phyloP scores from a whole-genome alignment of 2,888 invertebrate species.

The Cosmopolites sordidus region DNA sequence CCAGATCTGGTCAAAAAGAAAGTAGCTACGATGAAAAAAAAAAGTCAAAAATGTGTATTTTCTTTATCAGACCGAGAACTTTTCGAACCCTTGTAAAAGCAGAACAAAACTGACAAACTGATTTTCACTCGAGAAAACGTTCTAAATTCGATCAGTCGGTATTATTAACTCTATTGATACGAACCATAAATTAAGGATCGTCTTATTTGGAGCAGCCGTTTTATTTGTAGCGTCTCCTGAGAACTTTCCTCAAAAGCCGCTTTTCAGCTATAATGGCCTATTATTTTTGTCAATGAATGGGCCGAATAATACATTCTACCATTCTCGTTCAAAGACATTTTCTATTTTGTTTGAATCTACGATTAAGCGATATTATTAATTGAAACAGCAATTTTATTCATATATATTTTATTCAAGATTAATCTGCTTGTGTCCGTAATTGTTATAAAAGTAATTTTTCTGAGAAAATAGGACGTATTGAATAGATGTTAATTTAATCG shows the following conservation, averaged over 20 bases:
- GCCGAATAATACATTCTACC: not conserved
- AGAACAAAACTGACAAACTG: constrained; percentile 2
- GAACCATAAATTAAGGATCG: constrained; percentile 13
- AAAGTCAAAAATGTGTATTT: no score
- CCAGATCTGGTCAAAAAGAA: no score
- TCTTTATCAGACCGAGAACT: no score
- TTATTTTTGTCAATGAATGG: constrained; percentile 12
- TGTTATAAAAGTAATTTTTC: no score
- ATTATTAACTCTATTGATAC: constrained; percentile 12
- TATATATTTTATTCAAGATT: no score
- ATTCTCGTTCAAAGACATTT: not conserved
- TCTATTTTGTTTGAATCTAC: not conserved
- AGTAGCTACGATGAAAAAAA: no score
- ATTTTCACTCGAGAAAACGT: constrained; percentile 3
- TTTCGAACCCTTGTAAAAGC: no score
- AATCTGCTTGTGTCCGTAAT: no score
- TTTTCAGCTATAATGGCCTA: constrained; percentile 14
- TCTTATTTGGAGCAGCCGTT: constrained; percentile 11
- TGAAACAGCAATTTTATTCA: not conserved
- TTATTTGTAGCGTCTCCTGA: constrained; percentile 11
- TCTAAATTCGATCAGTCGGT: constrained; percentile 12
- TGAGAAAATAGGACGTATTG: no score
- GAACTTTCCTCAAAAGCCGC: constrained; percentile 10
- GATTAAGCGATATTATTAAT: not conserved
- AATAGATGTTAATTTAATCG: no score